A percentile compares a stretch with the other conserved stretches of the same genome.
These are phyloP conservation scores for Blastobasis lacticolella DNA, from an alignment of 2,888 invertebrate genomes.

Conservation along the genomic window DNA sequence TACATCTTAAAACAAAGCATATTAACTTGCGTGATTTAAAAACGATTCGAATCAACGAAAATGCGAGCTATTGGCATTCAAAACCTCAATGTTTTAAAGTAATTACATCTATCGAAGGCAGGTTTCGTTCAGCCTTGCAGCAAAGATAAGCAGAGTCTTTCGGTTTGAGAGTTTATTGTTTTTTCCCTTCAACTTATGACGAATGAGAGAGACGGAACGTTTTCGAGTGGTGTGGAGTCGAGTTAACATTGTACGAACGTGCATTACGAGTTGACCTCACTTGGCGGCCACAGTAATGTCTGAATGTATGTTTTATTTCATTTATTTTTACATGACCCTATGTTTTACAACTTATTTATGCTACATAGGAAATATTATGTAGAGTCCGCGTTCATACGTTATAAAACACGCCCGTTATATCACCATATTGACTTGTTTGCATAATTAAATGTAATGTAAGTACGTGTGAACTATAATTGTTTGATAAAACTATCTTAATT, in stretches of 20 bases:
- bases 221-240: conserved; percentile 3
- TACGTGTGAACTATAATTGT: conserved; percentile 41
- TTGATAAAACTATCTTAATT: conserved; percentile 37
- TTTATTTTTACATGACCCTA: conserved; percentile 34
- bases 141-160: conserved; percentile 6
- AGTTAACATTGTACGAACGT: not conserved
- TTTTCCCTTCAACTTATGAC: not conserved
- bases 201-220: not conserved
- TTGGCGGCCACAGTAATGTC: conserved; percentile 41
- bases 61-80: not conserved
- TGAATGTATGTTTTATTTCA: conserved; percentile 39
- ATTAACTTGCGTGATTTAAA: not conserved
- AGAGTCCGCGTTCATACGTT: no score
- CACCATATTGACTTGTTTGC: not conserved
- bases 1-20: not conserved
- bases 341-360: conserved; percentile 1
- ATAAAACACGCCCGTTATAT: no score
- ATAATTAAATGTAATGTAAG: conserved; percentile 7
- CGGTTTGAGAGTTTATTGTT: conserved; percentile 1
- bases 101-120: conserved; percentile 8
- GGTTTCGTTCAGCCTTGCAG: conserved; percentile 8
- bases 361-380: no score
- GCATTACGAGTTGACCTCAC: conserved; percentile 40
- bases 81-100: conserved; percentile 5
- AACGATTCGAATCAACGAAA: not conserved